Evolutionary conservation across 2,113 vertebrate genomes (phyloP).

Genomic region (Saccopteryx bilineata): DNA sequence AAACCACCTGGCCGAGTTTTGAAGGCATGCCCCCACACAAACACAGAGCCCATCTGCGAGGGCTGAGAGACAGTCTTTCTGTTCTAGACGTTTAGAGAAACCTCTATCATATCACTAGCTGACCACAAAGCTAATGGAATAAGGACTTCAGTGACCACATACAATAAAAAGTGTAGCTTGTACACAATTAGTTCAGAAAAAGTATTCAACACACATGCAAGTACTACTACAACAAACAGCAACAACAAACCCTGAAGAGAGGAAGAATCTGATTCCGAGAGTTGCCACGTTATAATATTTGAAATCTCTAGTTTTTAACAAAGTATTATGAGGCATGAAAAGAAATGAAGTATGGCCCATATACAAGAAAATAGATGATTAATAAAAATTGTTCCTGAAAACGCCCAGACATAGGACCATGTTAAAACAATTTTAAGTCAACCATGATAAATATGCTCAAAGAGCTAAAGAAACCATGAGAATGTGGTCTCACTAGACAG

Average conservation of each 20-base stretch:
- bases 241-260: not conserved
- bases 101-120: not conserved
- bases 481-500: not conserved
- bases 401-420: not conserved
- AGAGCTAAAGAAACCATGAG: not conserved
- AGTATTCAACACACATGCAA: not conserved
- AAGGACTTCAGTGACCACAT: not conserved
- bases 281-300: not conserved
- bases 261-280: not conserved
- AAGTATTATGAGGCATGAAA: not conserved
- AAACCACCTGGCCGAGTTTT: not conserved
- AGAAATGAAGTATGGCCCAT: not conserved
- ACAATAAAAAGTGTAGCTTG: not conserved
- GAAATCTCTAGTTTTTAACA: constrained; percentile 13
- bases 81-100: constrained; percentile 20
- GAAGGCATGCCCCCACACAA: not conserved
- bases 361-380: not conserved
- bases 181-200: constrained; percentile 33
- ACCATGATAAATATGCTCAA: not conserved
- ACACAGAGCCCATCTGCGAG: not conserved
- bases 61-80: not conserved
- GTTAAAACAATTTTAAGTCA: not conserved
- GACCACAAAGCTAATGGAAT: not conserved
- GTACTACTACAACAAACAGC: not conserved
- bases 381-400: not conserved